phyloP scores from a whole-genome alignment of 1,140 invertebrate genomes.

The Maniola jurtina region DNA sequence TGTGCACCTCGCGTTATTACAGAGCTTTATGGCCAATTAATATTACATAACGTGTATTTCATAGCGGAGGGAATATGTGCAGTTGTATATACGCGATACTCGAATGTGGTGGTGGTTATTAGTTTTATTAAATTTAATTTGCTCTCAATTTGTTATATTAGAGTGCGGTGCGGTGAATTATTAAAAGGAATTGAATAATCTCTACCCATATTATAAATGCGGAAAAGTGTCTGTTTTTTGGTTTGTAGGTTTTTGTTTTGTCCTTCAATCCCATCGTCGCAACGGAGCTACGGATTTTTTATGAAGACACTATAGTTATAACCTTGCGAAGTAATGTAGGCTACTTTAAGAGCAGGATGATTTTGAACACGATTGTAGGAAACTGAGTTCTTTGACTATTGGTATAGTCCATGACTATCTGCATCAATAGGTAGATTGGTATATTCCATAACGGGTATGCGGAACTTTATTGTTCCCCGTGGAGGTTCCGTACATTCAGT shows the following conservation, averaged over 20 bases:
- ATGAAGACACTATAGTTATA: too few species aligned
- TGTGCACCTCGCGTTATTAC: constrained; percentile 33
- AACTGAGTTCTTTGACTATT: too few species aligned
- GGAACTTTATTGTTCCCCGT: not conserved
- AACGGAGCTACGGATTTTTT: too few species aligned
- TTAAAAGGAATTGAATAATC: too few species aligned
- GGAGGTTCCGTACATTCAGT: not conserved
- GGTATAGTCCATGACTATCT: not conserved
- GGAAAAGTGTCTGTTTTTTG: too few species aligned
- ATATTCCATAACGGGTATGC: not conserved
- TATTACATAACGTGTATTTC: constrained; percentile 18
- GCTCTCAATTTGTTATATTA: not conserved
- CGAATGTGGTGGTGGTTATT: not conserved
- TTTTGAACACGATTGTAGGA: too few species aligned
- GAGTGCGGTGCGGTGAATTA: not conserved
- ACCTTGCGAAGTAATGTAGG: too few species aligned
- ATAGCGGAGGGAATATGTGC: not conserved
- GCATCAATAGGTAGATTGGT: not conserved
- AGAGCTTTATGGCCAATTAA: constrained; percentile 26
- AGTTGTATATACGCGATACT: not conserved
- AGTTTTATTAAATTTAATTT: constrained; percentile 12
- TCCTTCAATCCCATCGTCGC: too few species aligned
- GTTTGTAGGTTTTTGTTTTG: too few species aligned
- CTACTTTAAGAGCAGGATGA: too few species aligned
- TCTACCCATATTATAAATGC: too few species aligned